Conservation (phyloP, 2,113 vertebrate genomes). For the Gorsachius goisagi region DNA sequence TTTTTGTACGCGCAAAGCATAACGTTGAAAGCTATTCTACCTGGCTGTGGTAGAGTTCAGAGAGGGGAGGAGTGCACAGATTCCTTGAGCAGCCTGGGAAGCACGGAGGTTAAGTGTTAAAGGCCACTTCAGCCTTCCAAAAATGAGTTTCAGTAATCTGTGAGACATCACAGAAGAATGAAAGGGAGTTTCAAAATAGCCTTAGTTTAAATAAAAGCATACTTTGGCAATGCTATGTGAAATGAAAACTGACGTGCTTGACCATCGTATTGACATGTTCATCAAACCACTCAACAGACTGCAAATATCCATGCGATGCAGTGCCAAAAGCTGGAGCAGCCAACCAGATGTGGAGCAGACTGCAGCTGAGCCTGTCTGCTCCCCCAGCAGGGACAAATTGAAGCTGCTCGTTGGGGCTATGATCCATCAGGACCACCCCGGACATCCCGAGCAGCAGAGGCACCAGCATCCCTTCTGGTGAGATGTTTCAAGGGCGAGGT, state of each 20-base stretch:
- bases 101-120: background rate
- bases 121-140: background rate
- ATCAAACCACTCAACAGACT: constrained; percentile 11
- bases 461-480: background rate
- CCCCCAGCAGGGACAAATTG: background rate
- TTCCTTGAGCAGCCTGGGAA: background rate
- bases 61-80: background rate
- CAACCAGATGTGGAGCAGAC: constrained; percentile 37
- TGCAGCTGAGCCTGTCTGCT: background rate
- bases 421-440: background rate
- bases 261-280: constrained; percentile 29
- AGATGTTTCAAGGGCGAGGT: background rate
- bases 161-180: constrained; percentile 7
- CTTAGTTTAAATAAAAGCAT: constrained; percentile 50
- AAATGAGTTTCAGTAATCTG: background rate
- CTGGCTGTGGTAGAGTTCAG: background rate
- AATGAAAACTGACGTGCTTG: constrained; percentile 22
- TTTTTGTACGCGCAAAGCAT: fast-evolving
- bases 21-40: background rate
- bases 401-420: background rate
- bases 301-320: background rate
- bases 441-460: background rate
- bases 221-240: background rate
- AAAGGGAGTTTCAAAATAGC: constrained; percentile 36
- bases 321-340: background rate